phyloP scores from a whole-genome alignment of 2,113 vertebrate species.

The Brachyhypopomus gauderio region DNA sequence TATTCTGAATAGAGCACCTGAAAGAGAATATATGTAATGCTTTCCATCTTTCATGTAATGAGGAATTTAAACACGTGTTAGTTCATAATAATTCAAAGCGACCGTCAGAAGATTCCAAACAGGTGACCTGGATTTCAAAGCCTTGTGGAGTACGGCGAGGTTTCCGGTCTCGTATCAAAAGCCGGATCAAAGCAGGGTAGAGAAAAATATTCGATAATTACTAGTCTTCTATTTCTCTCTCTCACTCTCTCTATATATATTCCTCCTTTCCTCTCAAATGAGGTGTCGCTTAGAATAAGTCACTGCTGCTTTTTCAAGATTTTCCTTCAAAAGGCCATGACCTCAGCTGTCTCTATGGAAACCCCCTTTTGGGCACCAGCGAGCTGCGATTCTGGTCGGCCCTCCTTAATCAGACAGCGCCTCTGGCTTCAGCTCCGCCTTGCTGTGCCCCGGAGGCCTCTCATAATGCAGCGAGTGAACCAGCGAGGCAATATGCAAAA shows the following conservation, averaged over 20 bases:
- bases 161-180: not conserved
- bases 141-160: no score
- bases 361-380: slow-evolving; percentile 20
- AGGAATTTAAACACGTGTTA: no score
- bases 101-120: not conserved
- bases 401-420: slow-evolving; percentile 38
- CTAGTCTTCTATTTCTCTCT: slow-evolving; percentile 5
- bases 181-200: slow-evolving; percentile 37
- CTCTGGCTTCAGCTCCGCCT: slow-evolving; percentile 25
- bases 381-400: slow-evolving; percentile 33
- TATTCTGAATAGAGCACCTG: no score
- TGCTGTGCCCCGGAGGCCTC: slow-evolving; percentile 33
- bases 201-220: slow-evolving; percentile 21
- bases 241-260: slow-evolving; percentile 26
- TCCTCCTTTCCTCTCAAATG: slow-evolving; percentile 16
- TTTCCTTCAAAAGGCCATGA: slow-evolving; percentile 38
- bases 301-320: not conserved
- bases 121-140: slow-evolving; percentile 17
- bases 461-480: slow-evolving; percentile 35
- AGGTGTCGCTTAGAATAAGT: slow-evolving; percentile 30
- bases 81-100: slow-evolving; percentile 5
- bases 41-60: no score
- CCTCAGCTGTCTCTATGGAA: slow-evolving; percentile 21
- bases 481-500: slow-evolving; percentile 29
- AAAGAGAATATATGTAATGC: no score